Base-by-base conservation (phyloP, 2,113 vertebrate species). In the Opisthocomus hoazin region DNA sequence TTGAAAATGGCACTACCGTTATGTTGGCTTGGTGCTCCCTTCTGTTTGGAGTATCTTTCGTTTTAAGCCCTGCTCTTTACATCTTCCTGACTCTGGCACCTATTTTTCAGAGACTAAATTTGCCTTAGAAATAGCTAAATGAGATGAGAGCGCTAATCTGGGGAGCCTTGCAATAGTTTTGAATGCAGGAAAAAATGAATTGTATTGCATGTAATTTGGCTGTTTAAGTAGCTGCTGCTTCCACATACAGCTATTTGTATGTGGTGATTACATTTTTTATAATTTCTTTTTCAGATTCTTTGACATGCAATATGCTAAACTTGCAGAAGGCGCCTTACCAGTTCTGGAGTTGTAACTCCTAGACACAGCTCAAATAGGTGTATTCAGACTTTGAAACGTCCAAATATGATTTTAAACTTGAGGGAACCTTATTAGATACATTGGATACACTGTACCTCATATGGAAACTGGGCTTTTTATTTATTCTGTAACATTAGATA, bases 401-500 rank as follows among this genome's bases (percentile, higher is more conserved):
- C 84, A 89, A 84, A 82, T 58, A 63, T 0, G 0, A 76, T 94
- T 93, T 84, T 73, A 93, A 89, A 91, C 61, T 57, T 57, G 60
- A 81, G 50, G 84, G 53, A 21, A 84, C 39, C 70, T 84, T 90
- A 76, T 93, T 81, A 69, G 61, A 89, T 61, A 64, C 73, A 92
- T 8, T 69, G 37, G 86, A 79, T 79, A 64, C 14, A 18, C 18
- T 73, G 50, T 34, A 82, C 12, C 86, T 91, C 68, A 61, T 29
- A 63, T 21, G 21, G 90, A 66, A 94, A 89, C 17, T 1, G 48
- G 87, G 53, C 57, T 92, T 39, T 81, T 93, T 91, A 82, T 87
- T 95, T 94, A 84, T 92, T 95, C 80, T 41, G 50, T 54, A 89
- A 48, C 74, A 84, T 73, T 71, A 93, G 83, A 78, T 84, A 81